phyloP scores from a whole-genome alignment of 1,140 invertebrate species.

The Cotesia glomerata region DNA sequence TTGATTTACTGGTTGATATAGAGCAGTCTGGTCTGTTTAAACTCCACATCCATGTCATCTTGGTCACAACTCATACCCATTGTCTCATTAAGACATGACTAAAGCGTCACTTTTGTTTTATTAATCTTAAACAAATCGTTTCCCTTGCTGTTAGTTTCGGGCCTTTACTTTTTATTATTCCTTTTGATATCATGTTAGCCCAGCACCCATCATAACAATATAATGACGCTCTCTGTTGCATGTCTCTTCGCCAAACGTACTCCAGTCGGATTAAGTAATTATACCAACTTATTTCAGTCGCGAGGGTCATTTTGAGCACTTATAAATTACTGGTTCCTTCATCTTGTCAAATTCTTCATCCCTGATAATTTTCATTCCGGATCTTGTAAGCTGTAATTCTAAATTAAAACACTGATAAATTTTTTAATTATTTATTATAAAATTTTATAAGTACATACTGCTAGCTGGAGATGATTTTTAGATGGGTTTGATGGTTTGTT shows the following conservation, averaged over 20 bases:
- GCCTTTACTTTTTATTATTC: background rate
- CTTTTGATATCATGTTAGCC: background rate
- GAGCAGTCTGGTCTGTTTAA: slow-evolving; percentile 46
- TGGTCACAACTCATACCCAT: slow-evolving; percentile 25
- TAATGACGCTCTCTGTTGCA: background rate
- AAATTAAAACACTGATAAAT: too few relatives aligned
- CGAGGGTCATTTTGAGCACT: slow-evolving; percentile 31
- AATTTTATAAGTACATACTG: too few relatives aligned
- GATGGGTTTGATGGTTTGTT: background rate
- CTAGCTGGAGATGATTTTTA: background rate
- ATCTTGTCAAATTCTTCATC: background rate
- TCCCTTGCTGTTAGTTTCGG: slow-evolving; percentile 21
- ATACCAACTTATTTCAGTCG: slow-evolving; percentile 34
- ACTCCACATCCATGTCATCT: slow-evolving; percentile 37
- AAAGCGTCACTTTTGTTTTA: slow-evolving; percentile 36
- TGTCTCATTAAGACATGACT: slow-evolving; percentile 43
- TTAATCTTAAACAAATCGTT: slow-evolving; percentile 46
- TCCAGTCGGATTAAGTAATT: slow-evolving; percentile 37
- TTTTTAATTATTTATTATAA: too few relatives aligned
- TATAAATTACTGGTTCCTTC: slow-evolving; percentile 5
- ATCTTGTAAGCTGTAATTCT: background rate
- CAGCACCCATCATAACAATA: background rate
- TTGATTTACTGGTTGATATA: slow-evolving; percentile 38
- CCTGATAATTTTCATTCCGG: background rate
- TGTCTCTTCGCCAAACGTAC: background rate